Percentiles rank a stretch among this genome's conserved stretches.
Conservation (phyloP, 2,797 vertebrate genomes). For the Cossypha heuglini region DNA sequence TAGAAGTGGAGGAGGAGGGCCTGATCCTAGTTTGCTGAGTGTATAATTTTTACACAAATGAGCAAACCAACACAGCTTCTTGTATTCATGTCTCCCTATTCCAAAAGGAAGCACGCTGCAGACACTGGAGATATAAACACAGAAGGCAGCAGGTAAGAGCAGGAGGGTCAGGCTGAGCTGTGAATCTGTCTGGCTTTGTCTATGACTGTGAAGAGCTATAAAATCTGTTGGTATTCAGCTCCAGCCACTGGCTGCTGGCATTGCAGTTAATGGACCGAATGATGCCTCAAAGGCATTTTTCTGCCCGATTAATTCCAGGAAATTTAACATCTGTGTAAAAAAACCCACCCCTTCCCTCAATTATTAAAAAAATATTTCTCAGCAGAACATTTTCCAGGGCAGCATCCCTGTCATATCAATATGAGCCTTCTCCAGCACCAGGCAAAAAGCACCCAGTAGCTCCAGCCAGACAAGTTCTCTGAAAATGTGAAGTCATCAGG, state of each 20-base stretch:
- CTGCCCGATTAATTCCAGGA: conserved; percentile 52
- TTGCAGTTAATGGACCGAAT: conserved; percentile 48
- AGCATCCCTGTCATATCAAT: background rate
- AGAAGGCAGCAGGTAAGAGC: conserved; percentile 48
- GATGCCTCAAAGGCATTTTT: conserved; percentile 59
- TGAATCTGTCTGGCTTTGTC: conserved; percentile 17
- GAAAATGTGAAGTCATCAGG: conserved; percentile 33
- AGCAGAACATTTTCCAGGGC: conserved; percentile 50
- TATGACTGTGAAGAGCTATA: conserved; percentile 20
- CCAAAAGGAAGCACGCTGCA: background rate
- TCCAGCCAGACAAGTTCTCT: conserved; percentile 2
- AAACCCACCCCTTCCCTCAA: background rate
- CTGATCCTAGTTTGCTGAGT: conserved; percentile 7
- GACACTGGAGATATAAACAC: background rate
- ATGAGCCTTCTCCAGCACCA: background rate
- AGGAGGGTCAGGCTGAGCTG: background rate
- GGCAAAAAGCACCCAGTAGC: background rate
- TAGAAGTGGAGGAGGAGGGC: background rate
- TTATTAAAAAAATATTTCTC: conserved; percentile 36
- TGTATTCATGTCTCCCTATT: background rate
- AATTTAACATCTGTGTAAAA: conserved; percentile 55
- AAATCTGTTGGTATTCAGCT: conserved; percentile 55
- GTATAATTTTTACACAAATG: conserved; percentile 27
- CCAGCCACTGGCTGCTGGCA: conserved; percentile 27
- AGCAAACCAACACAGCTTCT: conserved; percentile 17